Percentiles rank a stretch among this genome's conserved stretches.
Evolutionary conservation across 1,140 invertebrate species (phyloP).

Genomic region (Ericerus pela): DNA sequence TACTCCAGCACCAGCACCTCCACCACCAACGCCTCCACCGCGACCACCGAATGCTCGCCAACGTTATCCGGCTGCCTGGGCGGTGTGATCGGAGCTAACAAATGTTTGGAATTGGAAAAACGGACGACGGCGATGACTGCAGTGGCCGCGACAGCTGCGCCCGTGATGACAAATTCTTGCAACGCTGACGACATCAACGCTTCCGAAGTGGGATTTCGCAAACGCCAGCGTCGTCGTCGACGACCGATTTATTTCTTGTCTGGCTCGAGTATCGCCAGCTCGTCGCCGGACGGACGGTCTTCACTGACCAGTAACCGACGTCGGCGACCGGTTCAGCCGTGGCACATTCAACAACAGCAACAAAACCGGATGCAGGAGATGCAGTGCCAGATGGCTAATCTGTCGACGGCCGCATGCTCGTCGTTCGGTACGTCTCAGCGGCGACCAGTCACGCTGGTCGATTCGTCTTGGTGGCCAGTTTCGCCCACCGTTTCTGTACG

Average conservation of each 20-base stretch:
- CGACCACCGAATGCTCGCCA: background rate
- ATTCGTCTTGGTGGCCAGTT: constrained; percentile 25
- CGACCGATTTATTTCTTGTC: background rate
- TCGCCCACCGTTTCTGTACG: constrained; percentile 7
- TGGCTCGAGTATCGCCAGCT: background rate
- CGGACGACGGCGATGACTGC: background rate
- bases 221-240: background rate
- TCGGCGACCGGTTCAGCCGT: constrained; percentile 34
- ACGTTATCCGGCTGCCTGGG: background rate
- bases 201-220: background rate
- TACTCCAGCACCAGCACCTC: no score
- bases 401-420: constrained; percentile 34
- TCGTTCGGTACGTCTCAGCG: constrained; percentile 32
- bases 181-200: background rate
- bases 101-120: background rate
- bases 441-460: constrained; percentile 21
- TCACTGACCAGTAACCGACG: constrained; percentile 27
- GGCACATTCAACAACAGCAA: constrained; percentile 26
- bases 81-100: background rate
- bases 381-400: constrained; percentile 25
- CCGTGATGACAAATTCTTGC: no score
- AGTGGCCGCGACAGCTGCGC: background rate
- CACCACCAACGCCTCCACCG: no score
- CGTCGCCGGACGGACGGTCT: background rate
- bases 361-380: background rate